phyloP scores from a whole-genome alignment of 2,113 vertebrate species.

The Lichenostomus cassidix region DNA sequence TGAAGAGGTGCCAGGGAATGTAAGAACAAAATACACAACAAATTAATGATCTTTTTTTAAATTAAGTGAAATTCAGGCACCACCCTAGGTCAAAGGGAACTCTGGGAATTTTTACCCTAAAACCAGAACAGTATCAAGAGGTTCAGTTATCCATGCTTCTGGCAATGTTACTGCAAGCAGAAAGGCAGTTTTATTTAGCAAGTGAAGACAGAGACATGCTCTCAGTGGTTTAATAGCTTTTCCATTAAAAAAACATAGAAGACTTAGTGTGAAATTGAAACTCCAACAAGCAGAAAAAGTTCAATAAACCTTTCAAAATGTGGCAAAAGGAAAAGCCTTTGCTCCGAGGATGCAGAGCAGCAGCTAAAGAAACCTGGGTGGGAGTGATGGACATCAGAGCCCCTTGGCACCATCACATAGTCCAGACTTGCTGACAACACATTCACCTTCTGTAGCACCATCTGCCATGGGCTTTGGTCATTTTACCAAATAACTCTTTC shows the following conservation, averaged over 20 bases:
- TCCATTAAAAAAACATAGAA: neutral
- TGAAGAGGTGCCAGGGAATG: neutral
- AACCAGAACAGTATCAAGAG: neutral
- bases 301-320: neutral
- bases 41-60: neutral
- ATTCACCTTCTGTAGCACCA: constrained; percentile 13
- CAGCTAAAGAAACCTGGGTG: neutral
- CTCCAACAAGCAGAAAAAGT: neutral
- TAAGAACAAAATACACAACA: neutral
- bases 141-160: neutral
- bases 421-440: neutral
- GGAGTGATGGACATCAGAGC: neutral
- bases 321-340: neutral
- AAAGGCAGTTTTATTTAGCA: neutral
- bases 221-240: neutral
- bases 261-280: neutral
- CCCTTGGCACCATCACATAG: neutral
- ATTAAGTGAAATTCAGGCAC: neutral
- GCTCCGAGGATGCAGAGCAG: neutral
- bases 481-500: neutral
- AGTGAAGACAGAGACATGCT: neutral
- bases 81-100: neutral
- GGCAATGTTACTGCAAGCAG: neutral
- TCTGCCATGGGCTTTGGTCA: neutral
- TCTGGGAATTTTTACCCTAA: neutral